Percentiles rank a stretch among this genome's conserved stretches.
Evolutionary conservation across 2,797 vertebrate genomes (phyloP).

Genomic region (Astyanax mexicanus): DNA sequence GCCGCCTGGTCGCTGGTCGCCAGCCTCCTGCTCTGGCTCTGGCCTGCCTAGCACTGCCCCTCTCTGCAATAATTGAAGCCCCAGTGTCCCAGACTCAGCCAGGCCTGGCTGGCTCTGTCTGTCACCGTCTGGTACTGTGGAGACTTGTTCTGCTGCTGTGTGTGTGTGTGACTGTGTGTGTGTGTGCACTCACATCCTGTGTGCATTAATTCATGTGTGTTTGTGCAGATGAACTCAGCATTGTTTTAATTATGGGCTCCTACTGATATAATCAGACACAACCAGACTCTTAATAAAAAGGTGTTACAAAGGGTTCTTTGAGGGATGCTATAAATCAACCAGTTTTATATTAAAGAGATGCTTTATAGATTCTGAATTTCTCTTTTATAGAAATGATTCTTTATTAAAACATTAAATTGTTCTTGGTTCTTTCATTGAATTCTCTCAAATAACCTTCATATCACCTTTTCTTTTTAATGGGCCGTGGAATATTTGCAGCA

Average conservation of each 20-base stretch:
- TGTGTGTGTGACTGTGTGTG: conserved; percentile 21
- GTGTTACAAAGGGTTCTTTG: too few relatives aligned
- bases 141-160: neutral
- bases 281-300: too few relatives aligned
- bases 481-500: conserved; percentile 20
- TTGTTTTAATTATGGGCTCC: conserved; percentile 23
- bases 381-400: too few relatives aligned
- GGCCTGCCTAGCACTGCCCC: conserved; percentile 26
- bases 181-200: neutral
- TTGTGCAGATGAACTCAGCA: conserved; percentile 18
- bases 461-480: too few relatives aligned
- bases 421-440: too few relatives aligned
- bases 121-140: conserved; percentile 27
- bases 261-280: conserved; percentile 36
- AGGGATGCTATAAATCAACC: too few relatives aligned
- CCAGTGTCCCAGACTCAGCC: conserved; percentile 35
- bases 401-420: too few relatives aligned
- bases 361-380: too few relatives aligned
- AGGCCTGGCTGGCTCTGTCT: conserved; percentile 28
- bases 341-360: too few relatives aligned
- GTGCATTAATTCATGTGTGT: neutral
- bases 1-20: conserved; percentile 32
- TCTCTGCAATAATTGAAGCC: conserved; percentile 48
- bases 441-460: too few relatives aligned
- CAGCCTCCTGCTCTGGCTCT: conserved; percentile 23